A percentile compares a stretch with the other conserved stretches of the same genome.
These are phyloP conservation scores for Allophyes oxyacanthae DNA, from an alignment of 2,888 invertebrate species.

Conservation along the genomic window DNA sequence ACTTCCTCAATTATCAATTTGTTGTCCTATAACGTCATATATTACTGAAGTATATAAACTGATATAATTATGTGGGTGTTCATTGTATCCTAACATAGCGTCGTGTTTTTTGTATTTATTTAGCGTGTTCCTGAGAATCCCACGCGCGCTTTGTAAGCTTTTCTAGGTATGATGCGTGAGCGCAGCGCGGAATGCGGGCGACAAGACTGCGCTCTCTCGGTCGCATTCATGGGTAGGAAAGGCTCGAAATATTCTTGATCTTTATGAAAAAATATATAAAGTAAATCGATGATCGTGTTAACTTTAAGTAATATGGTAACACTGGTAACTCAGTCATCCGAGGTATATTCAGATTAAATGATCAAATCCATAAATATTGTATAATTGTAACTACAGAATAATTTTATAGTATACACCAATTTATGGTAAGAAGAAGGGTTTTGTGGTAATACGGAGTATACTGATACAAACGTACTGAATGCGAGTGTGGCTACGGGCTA, in stretches of 20 bases:
- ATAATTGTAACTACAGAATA: background rate
- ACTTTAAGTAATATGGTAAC: background rate
- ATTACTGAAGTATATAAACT: slow-evolving; percentile 16
- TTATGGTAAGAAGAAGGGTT: background rate
- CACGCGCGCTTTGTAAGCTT: slow-evolving; percentile 70
- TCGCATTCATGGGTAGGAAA: slow-evolving; percentile 55
- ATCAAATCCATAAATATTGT: no score
- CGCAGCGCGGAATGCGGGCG: slow-evolving; percentile 71
- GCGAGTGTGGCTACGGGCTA: slow-evolving; percentile 83
- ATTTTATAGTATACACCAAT: background rate
- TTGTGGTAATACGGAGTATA: slow-evolving; percentile 17
- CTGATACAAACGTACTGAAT: slow-evolving; percentile 55
- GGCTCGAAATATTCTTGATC: slow-evolving; percentile 46
- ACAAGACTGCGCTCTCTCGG: slow-evolving; percentile 61
- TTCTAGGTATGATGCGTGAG: slow-evolving; percentile 76
- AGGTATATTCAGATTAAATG: background rate
- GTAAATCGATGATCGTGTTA: slow-evolving; percentile 18
- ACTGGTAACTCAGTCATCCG: background rate
- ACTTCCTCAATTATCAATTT: slow-evolving; percentile 13
- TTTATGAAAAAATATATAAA: slow-evolving; percentile 46
- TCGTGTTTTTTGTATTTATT: slow-evolving; percentile 66
- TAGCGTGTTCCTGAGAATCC: slow-evolving; percentile 73
- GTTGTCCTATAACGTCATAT: slow-evolving; percentile 8
- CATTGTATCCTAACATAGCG: slow-evolving; percentile 66
- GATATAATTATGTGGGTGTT: slow-evolving; percentile 48